Evolutionary conservation across 2,113 vertebrate species (phyloP).

Genomic region (Alethe diademata): DNA sequence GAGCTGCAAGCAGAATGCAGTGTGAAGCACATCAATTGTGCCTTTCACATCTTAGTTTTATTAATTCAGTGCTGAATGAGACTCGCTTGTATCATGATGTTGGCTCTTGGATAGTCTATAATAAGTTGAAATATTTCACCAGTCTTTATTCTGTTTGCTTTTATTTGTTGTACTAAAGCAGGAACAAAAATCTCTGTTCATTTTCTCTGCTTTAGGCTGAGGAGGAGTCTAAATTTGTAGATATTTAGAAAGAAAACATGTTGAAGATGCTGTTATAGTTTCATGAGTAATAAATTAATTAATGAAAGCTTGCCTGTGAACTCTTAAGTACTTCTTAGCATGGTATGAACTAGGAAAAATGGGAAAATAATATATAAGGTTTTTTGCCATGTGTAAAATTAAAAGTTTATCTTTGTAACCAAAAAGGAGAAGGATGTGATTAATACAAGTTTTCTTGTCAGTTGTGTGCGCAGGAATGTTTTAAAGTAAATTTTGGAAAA

Average conservation of each 20-base stretch:
- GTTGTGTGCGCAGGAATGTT: neutral
- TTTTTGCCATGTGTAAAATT: neutral
- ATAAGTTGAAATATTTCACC: neutral
- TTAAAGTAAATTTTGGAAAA: neutral
- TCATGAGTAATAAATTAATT: conserved; percentile 11
- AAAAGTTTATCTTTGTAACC: neutral
- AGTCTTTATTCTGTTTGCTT: neutral
- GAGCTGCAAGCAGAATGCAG: neutral
- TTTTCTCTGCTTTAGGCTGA: neutral
- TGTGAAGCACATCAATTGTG: neutral
- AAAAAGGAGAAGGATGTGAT: neutral
- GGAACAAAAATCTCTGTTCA: neutral
- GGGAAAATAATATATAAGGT: neutral
- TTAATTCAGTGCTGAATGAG: neutral
- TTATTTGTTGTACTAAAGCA: neutral
- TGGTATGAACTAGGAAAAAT: neutral
- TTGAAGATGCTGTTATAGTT: neutral
- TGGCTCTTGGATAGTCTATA: neutral
- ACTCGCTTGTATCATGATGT: neutral
- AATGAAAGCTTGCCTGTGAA: neutral
- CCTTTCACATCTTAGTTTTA: neutral
- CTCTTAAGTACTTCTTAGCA: neutral
- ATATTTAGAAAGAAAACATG: neutral
- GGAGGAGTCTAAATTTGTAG: neutral
- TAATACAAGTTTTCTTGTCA: neutral